Base-by-base conservation (phyloP, 2,888 invertebrate genomes). In the Tetrapedia diversipes region DNA sequence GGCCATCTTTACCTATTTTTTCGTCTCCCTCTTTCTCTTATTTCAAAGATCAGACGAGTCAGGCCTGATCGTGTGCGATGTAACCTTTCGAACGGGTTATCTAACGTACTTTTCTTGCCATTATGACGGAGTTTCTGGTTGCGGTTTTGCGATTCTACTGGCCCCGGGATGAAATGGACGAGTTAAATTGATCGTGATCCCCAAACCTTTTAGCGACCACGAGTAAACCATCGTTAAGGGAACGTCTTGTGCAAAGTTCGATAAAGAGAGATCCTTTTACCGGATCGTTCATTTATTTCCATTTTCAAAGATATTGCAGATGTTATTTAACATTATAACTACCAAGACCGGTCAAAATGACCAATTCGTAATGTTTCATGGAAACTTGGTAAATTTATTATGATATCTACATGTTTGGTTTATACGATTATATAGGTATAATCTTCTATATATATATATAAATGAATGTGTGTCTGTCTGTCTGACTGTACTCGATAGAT, bases 1-100 rank as follows among this genome's bases (percentile, higher is more conserved):
- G 83, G 86, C 87, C 88, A 88, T 88, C 84, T 85, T 88, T 79
- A 81, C 84, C 85, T 80, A 82, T 74, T 81, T 70, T 79, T 80
- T 81, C 61, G 65, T 73, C 67, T 74, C 60, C 56, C 47, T 74
- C 65, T 34, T 47, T 19, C 47, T 47, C 29, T 65, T 63, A 51
- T 71, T 49, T 57, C 57, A 27, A 11, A 19, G 32, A 71, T 49
- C 47, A 37, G 39, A 54, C 67, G 22, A 59, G 51, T 14, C 39
- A 11, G n/a, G 53, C 34, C 34, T 32, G 54, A 37, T n/a, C 34
- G 45, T 34, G 51, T 11, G 57, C 19, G 19, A 45, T 45, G 39
- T 64, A 71, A 71, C 71, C 54, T 65, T 57, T 57, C 65, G 66
- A 66, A 53, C 27, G 10, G n/a, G 16, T 32, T 32, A 22, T 1